Percentiles rank a stretch among this genome's conserved stretches.
Conservation (phyloP, 2,888 invertebrate species). For the Ephialtes manifestator region DNA sequence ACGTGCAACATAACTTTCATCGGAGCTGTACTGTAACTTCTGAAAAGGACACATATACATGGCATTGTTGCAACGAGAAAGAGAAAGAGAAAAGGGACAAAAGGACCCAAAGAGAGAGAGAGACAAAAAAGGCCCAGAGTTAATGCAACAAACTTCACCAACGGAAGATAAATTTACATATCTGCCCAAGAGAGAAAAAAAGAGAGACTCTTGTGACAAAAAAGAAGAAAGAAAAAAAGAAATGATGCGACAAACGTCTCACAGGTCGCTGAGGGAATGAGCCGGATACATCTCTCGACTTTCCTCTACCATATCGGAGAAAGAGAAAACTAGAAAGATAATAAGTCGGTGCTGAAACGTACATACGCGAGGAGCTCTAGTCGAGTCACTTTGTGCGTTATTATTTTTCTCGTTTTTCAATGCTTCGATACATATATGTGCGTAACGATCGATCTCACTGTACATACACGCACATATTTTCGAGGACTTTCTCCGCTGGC, state of each 20-base stretch:
- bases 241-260: neutral
- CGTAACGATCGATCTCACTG: slow-evolving; percentile 38
- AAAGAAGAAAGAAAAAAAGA: neutral
- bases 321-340: slow-evolving; percentile 58
- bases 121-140: slow-evolving; percentile 37
- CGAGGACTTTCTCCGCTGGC: slow-evolving; percentile 77
- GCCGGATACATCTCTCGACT: slow-evolving; percentile 37
- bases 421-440: slow-evolving; percentile 8
- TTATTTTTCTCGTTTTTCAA: slow-evolving; percentile 12
- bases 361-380: neutral
- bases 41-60: neutral
- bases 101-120: slow-evolving; percentile 25
- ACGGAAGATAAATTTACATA: slow-evolving; percentile 78
- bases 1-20: neutral
- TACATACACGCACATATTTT: slow-evolving; percentile 54
- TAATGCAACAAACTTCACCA: slow-evolving; percentile 68
- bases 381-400: slow-evolving; percentile 1
- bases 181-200: slow-evolving; percentile 38
- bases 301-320: slow-evolving; percentile 59
- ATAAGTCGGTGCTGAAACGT: slow-evolving; percentile 7
- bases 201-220: neutral
- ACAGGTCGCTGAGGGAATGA: slow-evolving; percentile 5
- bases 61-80: neutral
- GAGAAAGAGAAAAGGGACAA: slow-evolving; percentile 1
- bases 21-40: neutral